A percentile compares a stretch with the other conserved stretches of the same genome.
Conservation (phyloP, 2,888 invertebrate genomes). For the Pterostichus madidus region DNA sequence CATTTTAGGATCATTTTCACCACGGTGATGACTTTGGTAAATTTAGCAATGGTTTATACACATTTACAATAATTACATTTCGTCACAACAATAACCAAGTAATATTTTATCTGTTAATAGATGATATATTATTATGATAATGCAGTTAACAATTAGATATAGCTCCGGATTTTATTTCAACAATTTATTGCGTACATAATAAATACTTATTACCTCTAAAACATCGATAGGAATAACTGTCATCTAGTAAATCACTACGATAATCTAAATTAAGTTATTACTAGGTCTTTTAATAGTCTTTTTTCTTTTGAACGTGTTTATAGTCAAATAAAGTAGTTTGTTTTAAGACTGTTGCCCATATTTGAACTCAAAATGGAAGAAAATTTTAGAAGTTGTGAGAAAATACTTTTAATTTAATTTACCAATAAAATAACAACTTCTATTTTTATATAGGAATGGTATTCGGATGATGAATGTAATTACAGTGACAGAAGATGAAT, state of each 20-base stretch:
- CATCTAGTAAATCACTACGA: conserved; percentile 33
- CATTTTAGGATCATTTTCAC: conserved; percentile 37
- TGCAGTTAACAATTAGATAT: conserved; percentile 58
- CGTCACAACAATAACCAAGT: conserved; percentile 58
- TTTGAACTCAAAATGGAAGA: conserved; percentile 37
- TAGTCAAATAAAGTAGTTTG: conserved; percentile 34
- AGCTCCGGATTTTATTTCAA: conserved; percentile 49
- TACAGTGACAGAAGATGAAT: conserved; percentile 26
- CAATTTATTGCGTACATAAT: conserved; percentile 58
- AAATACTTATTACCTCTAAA: conserved; percentile 50
- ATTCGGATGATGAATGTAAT: conserved; percentile 25
- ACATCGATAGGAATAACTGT: conserved; percentile 51
- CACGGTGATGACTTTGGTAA: conserved; percentile 44
- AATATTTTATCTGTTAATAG: conserved; percentile 50
- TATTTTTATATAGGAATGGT: conserved; percentile 14
- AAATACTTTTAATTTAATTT: conserved; percentile 39
- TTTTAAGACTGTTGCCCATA: conserved; percentile 52
- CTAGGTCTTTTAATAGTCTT: conserved; percentile 36
- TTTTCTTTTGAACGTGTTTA: conserved; percentile 18
- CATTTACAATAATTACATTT: conserved; percentile 57
- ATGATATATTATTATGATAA: conserved; percentile 49
- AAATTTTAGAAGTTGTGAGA: conserved; percentile 24
- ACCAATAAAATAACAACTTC: conserved; percentile 33
- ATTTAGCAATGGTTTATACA: conserved; percentile 49
- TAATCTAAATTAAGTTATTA: conserved; percentile 22